A percentile compares a stretch with the other conserved stretches of the same genome.
These are phyloP conservation scores for Shinisaurus crocodilurus DNA, from an alignment of 2,113 vertebrate genomes.

Conservation along the genomic window DNA sequence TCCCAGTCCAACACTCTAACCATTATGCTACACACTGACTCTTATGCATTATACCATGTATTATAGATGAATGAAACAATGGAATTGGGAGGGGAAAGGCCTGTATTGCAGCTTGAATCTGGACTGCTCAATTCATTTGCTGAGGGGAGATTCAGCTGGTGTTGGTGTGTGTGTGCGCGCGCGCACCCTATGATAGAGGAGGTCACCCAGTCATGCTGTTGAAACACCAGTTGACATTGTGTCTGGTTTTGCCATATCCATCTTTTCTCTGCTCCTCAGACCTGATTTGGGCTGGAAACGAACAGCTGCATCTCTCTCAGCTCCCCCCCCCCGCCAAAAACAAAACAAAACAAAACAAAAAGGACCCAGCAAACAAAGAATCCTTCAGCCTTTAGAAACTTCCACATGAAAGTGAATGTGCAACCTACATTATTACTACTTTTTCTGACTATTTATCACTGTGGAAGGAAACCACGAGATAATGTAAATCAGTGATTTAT, in stretches of 20 bases:
- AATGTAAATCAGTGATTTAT: constrained; percentile 55
- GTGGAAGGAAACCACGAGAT: constrained; percentile 29
- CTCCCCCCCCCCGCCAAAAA: not conserved
- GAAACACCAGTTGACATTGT: not conserved
- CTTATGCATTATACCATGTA: not conserved
- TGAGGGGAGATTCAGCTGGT: not conserved
- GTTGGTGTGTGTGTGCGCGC: not conserved
- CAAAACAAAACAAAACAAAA: not conserved
- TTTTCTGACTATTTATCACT: not conserved
- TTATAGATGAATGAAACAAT: not conserved
- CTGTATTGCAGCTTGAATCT: not conserved
- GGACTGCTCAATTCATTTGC: not conserved
- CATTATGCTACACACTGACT: too few species aligned
- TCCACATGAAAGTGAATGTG: too few species aligned
- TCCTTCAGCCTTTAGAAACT: not conserved
- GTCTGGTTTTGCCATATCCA: not conserved
- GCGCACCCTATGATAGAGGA: not conserved
- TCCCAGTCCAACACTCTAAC: too few species aligned
- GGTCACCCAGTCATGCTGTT: not conserved
- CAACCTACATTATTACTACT: not conserved
- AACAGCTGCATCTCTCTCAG: not conserved
- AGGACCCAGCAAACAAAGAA: not conserved
- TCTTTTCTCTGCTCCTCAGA: not conserved
- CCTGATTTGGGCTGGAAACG: not conserved
- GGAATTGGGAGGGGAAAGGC: not conserved